Percentiles rank a stretch among this genome's conserved stretches.
Evolutionary conservation across 2,113 vertebrate species (phyloP).

Genomic region (Zosterops borbonicus): DNA sequence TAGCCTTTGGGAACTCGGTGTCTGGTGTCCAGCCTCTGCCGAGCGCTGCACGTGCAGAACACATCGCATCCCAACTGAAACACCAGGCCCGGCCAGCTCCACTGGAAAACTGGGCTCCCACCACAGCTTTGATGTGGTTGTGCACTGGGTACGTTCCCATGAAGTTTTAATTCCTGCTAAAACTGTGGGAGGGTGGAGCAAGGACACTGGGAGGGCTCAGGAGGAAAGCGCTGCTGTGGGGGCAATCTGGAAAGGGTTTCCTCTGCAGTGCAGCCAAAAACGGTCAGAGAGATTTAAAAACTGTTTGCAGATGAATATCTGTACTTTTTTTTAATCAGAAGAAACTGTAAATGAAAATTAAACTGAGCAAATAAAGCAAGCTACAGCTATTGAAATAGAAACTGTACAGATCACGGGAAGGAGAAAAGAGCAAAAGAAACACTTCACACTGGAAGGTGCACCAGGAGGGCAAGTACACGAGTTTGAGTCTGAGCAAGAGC

Average conservation of each 20-base stretch:
- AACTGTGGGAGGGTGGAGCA: not conserved
- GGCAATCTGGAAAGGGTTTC: not conserved
- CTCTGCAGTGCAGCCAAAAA: not conserved
- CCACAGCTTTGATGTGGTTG: slow-evolving; percentile 30
- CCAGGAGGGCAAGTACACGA: not conserved
- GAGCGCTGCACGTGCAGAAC: not conserved
- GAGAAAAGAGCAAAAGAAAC: not conserved
- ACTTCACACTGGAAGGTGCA: not conserved
- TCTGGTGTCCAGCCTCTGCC: not conserved
- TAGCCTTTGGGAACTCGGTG: not conserved
- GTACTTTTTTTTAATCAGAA: not conserved
- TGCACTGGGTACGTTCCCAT: not conserved
- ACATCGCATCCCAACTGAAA: not conserved
- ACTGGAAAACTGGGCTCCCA: not conserved
- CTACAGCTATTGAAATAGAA: not conserved
- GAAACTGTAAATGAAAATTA: not conserved
- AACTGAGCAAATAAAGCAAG: not conserved
- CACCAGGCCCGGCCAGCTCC: not conserved
- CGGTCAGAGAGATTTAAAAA: not conserved
- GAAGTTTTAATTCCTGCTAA: not conserved
- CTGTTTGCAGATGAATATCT: not conserved
- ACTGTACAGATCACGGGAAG: rapidly evolving
- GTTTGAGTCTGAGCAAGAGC: not conserved
- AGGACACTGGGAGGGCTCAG: not conserved
- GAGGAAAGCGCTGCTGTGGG: not conserved